Evolutionary conservation across 1,140 invertebrate species (phyloP), one percentile per base, ranked within the genome.

Genomic region (Panagrolaimus sp.): DNA sequence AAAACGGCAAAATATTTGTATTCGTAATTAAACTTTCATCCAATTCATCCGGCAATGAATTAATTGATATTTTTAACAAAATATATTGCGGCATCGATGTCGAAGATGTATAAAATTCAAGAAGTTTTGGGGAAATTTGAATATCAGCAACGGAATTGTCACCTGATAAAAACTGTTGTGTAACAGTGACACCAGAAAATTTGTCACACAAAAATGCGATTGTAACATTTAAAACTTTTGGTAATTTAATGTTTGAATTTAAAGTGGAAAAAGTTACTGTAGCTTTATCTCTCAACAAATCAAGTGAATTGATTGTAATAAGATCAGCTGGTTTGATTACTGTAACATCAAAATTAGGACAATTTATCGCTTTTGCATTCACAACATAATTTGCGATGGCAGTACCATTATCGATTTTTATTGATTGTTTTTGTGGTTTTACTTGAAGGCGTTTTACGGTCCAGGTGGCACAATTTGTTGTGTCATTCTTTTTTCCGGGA

Each of bases 1-100:
- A 58, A 58, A 58, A 58, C 17, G 52, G 52, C 52, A 58, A 14
- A n/a, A 58, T 58, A 21, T 58, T 58, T 17, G 52, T 17, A 12
- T 21, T n/a, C 1, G 15, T 58, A n/a, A 58, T 21, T n/a, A 58
- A 14, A 1, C 15, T 12, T 58, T 21, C 21, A 24, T 21, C 52
- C 12, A 58, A 12, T 21, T 58, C 52, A 2, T 38, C 2, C 7
- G 32, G 32, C 32, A 38, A 38, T 38, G 32, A 38, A 38, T 38
- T 38, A 17, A 9, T 58, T 58, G 3, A 12, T 2, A 58, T 28
- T 8, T 58, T 17, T 21, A 28, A 4, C 21, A 58, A 58, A 0
- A 21, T 28, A 58, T n/a, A 26, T 17, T 58, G 21, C 17, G 28
- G 17, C 15, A n/a, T 21, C 0, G 15, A n/a, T 26, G 28, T 12